Base-by-base conservation (phyloP, 1,140 invertebrate species). In the Heliconius himera region DNA sequence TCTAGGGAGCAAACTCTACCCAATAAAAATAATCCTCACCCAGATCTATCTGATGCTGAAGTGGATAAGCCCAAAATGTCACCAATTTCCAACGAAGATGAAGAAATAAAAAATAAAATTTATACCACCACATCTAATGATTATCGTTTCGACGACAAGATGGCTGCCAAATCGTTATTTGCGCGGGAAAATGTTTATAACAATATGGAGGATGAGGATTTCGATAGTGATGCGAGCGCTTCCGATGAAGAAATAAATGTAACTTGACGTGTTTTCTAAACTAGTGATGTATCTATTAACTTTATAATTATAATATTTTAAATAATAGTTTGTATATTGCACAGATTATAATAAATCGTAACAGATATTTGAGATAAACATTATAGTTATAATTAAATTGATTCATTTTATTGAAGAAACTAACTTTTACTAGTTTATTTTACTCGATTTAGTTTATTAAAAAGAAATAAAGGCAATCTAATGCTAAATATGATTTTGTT, bases 21-120 rank as follows among this genome's bases (percentile, higher is more conserved):
- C 0, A 99, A 98, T 91, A 99, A 99, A 92, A 99, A 99, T 95
- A 99, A 99, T 93, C 98, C 98, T 0, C 98, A 99, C 94, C 98
- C 98, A 0, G 98, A 99, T 91, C 95, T 99, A 71, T 99, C 98
- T 85, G 98, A 99, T 90, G 98, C 98, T 8, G 97, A 97, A 85
- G 96, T 96, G 16, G 97, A 98, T 90, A 96, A 96, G 73, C 96
- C 96, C 0, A 96, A 96, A 84, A 91, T 96, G 79, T 93, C 95
- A 0, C 95, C 95, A 90, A 95, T 94, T 70, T 96, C 91, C 1
- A 87, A 89, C 22, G 89, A 93, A 38, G 92, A 94, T 1, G 86
- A 91, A 0, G 88, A 90, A 29, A 77, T 89, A 8, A 89, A 89
- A 85, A 95, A 88, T 84, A 95, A 89, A 90, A 95, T 89, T 79